Conservation (phyloP, 1,140 invertebrate genomes). For the Calliphora vicina region DNA sequence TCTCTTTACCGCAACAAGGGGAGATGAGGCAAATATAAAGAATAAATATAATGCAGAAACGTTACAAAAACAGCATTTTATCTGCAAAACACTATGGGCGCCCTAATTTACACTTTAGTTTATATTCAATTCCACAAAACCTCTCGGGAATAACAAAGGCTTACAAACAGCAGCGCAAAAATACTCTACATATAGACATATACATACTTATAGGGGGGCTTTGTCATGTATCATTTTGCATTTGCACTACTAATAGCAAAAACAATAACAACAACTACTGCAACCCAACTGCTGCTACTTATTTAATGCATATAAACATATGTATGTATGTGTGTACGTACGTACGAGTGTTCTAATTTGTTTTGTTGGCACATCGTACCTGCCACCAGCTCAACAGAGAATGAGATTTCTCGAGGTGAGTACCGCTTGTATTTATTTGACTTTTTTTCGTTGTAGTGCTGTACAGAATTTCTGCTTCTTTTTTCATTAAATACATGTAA, state of each 20-base stretch:
- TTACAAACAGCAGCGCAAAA: neutral
- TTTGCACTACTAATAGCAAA: too few relatives aligned
- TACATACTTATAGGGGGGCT: neutral
- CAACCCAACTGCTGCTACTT: neutral
- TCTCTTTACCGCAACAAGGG: slow-evolving; percentile 19
- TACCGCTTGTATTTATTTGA: neutral
- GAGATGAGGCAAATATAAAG: neutral
- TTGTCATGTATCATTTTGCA: neutral
- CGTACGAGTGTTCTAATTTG: slow-evolving; percentile 15
- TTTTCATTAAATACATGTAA: slow-evolving; percentile 37
- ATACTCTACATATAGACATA: neutral
- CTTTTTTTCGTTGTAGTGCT: too few relatives aligned
- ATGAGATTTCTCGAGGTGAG: neutral
- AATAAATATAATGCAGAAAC: neutral
- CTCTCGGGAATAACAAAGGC: slow-evolving; percentile 2
- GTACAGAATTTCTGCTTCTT: too few relatives aligned
- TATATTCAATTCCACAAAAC: slow-evolving; percentile 12
- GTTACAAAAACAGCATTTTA: neutral
- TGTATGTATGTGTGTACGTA: neutral
- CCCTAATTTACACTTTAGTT: slow-evolving; percentile 36
- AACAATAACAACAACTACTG: too few relatives aligned
- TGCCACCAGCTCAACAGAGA: neutral
- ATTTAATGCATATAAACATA: neutral
- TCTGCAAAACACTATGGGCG: slow-evolving; percentile 32
- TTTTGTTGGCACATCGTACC: neutral